Percentiles rank a stretch among this genome's conserved stretches.
Conservation (phyloP, 2,888 invertebrate species). For the Gandaritis pyraliata region DNA sequence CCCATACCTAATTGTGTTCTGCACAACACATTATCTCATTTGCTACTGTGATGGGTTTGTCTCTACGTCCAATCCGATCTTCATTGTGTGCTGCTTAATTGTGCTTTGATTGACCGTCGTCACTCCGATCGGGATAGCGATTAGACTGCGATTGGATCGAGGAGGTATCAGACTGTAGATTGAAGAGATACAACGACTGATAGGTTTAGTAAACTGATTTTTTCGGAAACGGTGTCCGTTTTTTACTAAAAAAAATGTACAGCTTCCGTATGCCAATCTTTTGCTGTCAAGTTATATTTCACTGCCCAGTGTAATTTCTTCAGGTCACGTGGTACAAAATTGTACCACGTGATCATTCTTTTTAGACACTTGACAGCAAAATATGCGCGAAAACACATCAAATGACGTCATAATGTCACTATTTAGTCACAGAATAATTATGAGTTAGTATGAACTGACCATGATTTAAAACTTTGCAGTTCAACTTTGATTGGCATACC, state of each 20-base stretch:
- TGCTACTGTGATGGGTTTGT: conserved; percentile 1
- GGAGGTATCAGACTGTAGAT: conserved; percentile 65
- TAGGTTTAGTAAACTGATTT: conserved; percentile 10
- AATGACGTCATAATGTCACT: too few relatives aligned
- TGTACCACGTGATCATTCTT: too few relatives aligned
- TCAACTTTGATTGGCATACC: too few relatives aligned
- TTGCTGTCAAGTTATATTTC: too few relatives aligned
- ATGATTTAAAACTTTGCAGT: too few relatives aligned
- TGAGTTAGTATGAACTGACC: too few relatives aligned
- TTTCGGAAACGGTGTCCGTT: not conserved
- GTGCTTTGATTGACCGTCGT: conserved; percentile 63
- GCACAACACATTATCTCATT: not conserved
- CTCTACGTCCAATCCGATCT: conserved; percentile 2
- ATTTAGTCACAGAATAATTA: too few relatives aligned
- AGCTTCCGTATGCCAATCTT: not conserved
- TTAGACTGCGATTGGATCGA: conserved; percentile 48
- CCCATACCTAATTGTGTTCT: too few relatives aligned
- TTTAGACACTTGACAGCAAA: too few relatives aligned
- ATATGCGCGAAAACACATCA: too few relatives aligned
- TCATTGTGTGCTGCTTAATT: conserved; percentile 59
- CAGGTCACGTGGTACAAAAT: too few relatives aligned
- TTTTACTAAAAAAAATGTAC: not conserved
- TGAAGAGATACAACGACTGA: conserved; percentile 28
- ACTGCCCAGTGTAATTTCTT: too few relatives aligned
- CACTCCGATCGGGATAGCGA: conserved; percentile 47